Percentiles rank a stretch among this genome's conserved stretches.
Conservation (phyloP, 2,888 invertebrate species). For the Neuroscelio doddi region DNA sequence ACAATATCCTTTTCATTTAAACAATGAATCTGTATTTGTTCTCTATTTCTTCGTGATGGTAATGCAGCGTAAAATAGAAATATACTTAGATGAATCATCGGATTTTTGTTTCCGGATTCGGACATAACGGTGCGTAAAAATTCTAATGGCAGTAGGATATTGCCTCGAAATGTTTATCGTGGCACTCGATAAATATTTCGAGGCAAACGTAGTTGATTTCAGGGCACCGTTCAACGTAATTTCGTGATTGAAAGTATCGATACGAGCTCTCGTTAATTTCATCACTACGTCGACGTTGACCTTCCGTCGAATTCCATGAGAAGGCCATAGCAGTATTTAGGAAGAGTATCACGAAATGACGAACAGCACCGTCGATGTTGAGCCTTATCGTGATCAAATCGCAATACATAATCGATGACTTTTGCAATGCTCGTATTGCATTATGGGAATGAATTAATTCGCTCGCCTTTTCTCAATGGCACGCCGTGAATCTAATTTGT, state of each 20-base stretch:
- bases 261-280: conserved; percentile 32
- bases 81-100: too few relatives aligned
- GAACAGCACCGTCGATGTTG: conserved; percentile 29
- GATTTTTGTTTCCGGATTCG: too few relatives aligned
- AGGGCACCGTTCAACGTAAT: too few relatives aligned
- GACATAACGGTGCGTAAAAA: too few relatives aligned
- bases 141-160: too few relatives aligned
- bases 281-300: conserved; percentile 20
- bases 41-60: too few relatives aligned
- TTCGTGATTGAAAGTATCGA: conserved; percentile 23
- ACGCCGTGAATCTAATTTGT: conserved; percentile 57
- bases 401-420: conserved; percentile 45
- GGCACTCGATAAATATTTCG: too few relatives aligned
- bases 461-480: conserved; percentile 23
- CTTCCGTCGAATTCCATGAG: conserved; percentile 31
- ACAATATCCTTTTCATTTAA: conserved; percentile 13
- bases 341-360: conserved; percentile 41
- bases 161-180: too few relatives aligned
- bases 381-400: conserved; percentile 46
- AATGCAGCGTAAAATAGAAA: too few relatives aligned
- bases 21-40: conserved; percentile 36
- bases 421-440: conserved; percentile 32
- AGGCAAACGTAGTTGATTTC: too few relatives aligned
- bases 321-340: conserved; percentile 33
- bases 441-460: conserved; percentile 39